Conservation (phyloP, 2,797 vertebrate genomes). For the Prionace glauca region DNA sequence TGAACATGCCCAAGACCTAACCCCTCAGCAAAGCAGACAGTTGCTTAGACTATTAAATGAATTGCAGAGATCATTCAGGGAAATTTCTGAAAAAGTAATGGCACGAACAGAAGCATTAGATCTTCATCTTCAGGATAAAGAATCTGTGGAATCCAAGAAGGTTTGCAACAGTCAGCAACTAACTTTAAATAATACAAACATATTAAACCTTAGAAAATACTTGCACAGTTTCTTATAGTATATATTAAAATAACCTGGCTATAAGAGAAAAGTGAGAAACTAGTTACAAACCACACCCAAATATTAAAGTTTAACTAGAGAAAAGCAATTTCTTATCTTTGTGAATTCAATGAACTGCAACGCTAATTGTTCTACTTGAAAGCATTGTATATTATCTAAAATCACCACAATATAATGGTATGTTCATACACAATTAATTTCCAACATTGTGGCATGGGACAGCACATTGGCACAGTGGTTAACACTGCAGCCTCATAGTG, state of each 20-base stretch:
- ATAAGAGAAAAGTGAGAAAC: background rate
- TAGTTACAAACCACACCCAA: background rate
- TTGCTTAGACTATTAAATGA: constrained; percentile 76
- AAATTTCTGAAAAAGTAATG: constrained; percentile 58
- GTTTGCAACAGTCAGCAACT: constrained; percentile 53
- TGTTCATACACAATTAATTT: background rate
- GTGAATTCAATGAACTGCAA: background rate
- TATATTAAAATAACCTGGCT: background rate
- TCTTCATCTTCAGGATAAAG: constrained; percentile 41
- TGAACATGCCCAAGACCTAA: constrained; percentile 77
- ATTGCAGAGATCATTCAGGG: constrained; percentile 75
- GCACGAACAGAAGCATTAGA: constrained; percentile 61
- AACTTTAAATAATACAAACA: background rate
- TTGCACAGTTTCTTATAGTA: background rate
- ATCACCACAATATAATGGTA: background rate
- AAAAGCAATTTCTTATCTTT: background rate
- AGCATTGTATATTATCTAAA: background rate
- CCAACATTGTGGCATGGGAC: background rate
- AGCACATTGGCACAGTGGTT: no score
- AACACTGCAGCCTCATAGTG: no score
- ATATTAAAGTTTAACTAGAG: background rate
- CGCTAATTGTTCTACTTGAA: background rate
- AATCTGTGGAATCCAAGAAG: constrained; percentile 53
- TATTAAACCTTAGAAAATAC: background rate
- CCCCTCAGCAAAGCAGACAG: constrained; percentile 74